phyloP scores from a whole-genome alignment of 2,797 vertebrate genomes.

The Orestias chungarensis region DNA sequence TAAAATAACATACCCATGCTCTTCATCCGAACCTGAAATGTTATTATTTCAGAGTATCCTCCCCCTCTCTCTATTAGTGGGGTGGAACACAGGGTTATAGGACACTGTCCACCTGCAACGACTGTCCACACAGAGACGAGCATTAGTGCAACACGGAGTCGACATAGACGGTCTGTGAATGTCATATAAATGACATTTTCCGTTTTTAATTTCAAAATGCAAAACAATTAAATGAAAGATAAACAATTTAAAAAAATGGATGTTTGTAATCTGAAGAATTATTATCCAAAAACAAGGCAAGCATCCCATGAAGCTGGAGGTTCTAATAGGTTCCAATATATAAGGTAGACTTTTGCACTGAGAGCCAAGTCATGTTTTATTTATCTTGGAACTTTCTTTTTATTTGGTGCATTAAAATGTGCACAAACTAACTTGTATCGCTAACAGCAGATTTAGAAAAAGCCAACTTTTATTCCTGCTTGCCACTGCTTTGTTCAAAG shows the following conservation, averaged over 20 bases:
- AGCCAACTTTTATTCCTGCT: neutral
- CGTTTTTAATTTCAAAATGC: neutral
- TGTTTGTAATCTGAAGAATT: too few relatives aligned
- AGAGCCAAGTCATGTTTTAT: too few relatives aligned
- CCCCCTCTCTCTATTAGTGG: fast-evolving
- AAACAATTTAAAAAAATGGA: too few relatives aligned
- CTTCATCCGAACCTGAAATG: slow-evolving; percentile 38
- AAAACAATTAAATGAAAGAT: neutral
- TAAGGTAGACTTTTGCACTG: too few relatives aligned
- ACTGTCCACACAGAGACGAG: slow-evolving; percentile 37
- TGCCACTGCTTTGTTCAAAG: too few relatives aligned
- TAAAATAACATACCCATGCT: slow-evolving; percentile 37
- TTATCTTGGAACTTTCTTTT: too few relatives aligned
- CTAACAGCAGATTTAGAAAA: neutral
- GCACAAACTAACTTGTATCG: neutral
- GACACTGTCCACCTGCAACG: slow-evolving; percentile 18
- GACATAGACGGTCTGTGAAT: neutral
- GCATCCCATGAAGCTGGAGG: too few relatives aligned
- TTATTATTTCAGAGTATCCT: slow-evolving; percentile 22
- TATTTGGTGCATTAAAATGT: neutral
- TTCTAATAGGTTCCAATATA: too few relatives aligned
- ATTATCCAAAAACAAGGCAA: too few relatives aligned
- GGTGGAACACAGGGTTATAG: slow-evolving; percentile 37
- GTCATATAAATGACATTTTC: neutral
- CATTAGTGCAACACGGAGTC: neutral